A percentile compares a stretch with the other conserved stretches of the same genome.
Evolutionary conservation across 1,140 invertebrate species (phyloP).

Genomic region (Lordiphosa mommai): DNA sequence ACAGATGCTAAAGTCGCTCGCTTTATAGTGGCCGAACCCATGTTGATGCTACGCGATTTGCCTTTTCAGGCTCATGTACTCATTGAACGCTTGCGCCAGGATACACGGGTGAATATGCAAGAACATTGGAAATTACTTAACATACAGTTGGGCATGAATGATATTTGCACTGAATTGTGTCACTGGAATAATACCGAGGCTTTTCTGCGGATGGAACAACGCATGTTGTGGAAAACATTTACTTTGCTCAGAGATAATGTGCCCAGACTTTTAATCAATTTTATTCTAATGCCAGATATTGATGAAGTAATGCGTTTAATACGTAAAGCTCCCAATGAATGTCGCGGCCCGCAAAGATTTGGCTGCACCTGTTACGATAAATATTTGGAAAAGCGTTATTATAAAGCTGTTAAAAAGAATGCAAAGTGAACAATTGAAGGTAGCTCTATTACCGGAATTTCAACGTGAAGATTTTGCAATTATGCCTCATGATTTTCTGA

Average conservation of each 20-base stretch:
- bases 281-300: conserved; percentile 8
- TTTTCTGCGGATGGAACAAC: conserved; percentile 28
- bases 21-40: conserved; percentile 83
- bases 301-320: conserved; percentile 1
- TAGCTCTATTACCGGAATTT: conserved; percentile 72
- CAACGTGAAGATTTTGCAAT: conserved; percentile 82
- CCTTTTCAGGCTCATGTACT: conserved; percentile 83
- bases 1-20: conserved; percentile 71
- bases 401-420: conserved; percentile 36
- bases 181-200: conserved; percentile 48
- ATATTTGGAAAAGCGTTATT: neutral
- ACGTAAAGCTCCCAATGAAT: conserved; percentile 2
- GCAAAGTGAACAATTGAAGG: conserved; percentile 71
- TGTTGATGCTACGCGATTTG: conserved; percentile 82
- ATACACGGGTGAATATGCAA: conserved; percentile 82
- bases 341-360: neutral
- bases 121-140: conserved; percentile 86
- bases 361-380: conserved; percentile 2
- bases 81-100: conserved; percentile 82
- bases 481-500: conserved; percentile 81
- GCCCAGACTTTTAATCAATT: conserved; percentile 30
- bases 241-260: conserved; percentile 61
- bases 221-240: conserved; percentile 51
- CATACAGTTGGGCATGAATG: conserved; percentile 86
- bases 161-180: conserved; percentile 86